Evolutionary conservation across 2,888 invertebrate species (phyloP), one percentile per base, ranked within the genome.

Genomic region (Chalcis sispes): DNA sequence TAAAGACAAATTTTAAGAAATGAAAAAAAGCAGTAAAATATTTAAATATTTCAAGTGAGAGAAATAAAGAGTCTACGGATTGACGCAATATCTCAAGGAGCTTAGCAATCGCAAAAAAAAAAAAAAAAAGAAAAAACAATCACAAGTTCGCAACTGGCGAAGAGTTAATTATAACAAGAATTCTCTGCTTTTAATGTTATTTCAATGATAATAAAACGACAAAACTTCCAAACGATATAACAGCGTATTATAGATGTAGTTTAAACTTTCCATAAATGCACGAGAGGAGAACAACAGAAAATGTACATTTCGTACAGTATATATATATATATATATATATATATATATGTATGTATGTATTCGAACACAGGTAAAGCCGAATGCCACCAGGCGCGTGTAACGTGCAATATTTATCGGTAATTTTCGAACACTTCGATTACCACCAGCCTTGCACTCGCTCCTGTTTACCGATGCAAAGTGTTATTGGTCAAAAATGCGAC

Each of bases 361-460:
- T n/a, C n/a, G n/a, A n/a, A n/a, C n/a, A n/a, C n/a, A n/a, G n/a
- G n/a, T n/a, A n/a, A n/a, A n/a, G n/a, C n/a, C n/a, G n/a, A n/a
- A n/a, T n/a, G n/a, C 36, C 36, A 36, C 36, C 54, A n/a, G 54
- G 29, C 32, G 32, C 62, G n/a, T 18, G n/a, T n/a, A n/a, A 48
- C 40, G 36, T 71, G 52, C 59, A 75, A 71, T 65, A 75, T 75
- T 75, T 75, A 75, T 75, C 65, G 65, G 52, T 50, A 61, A 75
- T 71, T 71, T 75, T 59, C 75, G 71, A 66, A 66, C 65, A 59
- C 65, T 65, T 70, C 75, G 59, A 75, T 71, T 75, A 59, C 56
- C 18, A 13, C 20, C 40, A 7, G 32, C 25, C 46, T 20, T 13
- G 7, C 40, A n/a, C 50, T n/a, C 42, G n/a, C 36, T 50, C 23